Base-by-base conservation (phyloP, 2,113 vertebrate genomes). In the Percopsis transmontana region DNA sequence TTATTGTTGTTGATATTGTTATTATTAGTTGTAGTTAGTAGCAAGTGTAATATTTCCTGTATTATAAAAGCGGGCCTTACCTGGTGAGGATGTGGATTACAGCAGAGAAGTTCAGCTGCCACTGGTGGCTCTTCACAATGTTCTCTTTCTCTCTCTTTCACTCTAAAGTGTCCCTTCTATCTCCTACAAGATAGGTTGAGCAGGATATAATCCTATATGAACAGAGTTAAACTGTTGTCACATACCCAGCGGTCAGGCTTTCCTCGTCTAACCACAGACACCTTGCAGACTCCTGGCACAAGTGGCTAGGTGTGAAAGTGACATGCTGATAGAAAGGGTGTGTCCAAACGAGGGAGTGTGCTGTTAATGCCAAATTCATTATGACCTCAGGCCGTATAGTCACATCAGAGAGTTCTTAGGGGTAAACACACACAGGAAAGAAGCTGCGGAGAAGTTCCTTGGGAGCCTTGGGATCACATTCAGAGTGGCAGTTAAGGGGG, bases 271-370 rank as follows among this genome's bases (percentile, higher is more conserved):
- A 24, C n/a, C n/a, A n/a, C n/a, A 18, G 19, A n/a, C 40, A 51
- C 74, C 27, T 40, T 58, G 33, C 51, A 56, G 62, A 56, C 42
- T 50, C 16, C 27, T 50, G 27, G 23, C n/a, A 9, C 11, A 1
- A 11, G 47, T 59, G n/a, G 21, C 15, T 50, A 45, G 38, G 51
- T 61, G 48, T 61, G 45, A 57, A 63, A 33, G 20, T 66, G 72
- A 64, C 72, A 62, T 81, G 64, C 52, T 69, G 48, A 66, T 40
- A 67, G 61, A 62, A 42, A 71, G 76, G 80, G 86, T 71, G 81
- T 85, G 80, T 77, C 59, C 40, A 12, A 13, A 6, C 18, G 20
- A 77, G 62, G 57, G 63, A 73, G 79, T 80, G 21, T 62, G 59
- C n/a, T 70, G 24, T 40, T 3, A 65, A 68, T 24, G 51, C 51